Base-by-base conservation (phyloP, 1,140 invertebrate species). In the Neodiprion virginianus region DNA sequence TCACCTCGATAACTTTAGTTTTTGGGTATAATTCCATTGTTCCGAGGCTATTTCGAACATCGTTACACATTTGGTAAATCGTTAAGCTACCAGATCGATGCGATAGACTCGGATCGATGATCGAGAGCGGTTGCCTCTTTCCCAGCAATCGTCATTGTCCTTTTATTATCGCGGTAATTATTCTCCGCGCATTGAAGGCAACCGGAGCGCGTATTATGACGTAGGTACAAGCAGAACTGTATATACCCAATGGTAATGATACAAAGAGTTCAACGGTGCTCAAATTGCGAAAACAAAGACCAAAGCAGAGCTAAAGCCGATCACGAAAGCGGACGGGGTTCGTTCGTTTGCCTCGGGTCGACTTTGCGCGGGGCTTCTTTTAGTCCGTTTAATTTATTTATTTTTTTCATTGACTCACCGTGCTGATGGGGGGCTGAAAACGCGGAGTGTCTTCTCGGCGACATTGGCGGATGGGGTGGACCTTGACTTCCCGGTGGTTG, bases 401-500 rank as follows among this genome's bases (percentile, higher is more conserved):
- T 65, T 14, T 17, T 17, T 14, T 65, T 14, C 17, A 65, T 65
- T 21, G 67, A 85, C 84, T 87, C 74, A 89, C 88, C 88, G 76
- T 89, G 88, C 75, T 89, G 88, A 86, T 88, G 88, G 69, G 88
- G 88, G 40, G 88, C 84, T 68, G 86, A 87, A 77, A 89, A 89
- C 67, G 88, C 87, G 10, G 87, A 88, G 79, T 89, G 88, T 81
- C 88, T 84, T 73, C 88, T 77, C 14, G 88, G 87, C 68, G 88
- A 89, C 80, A 88, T 86, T 78, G 90, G 88, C 8, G 89, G 81
- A 77, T 90, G 90, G 74, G 90, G 90, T 61, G 53, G 53, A 75
- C 83, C 76, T 72, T 88, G 88, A 71, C 83, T 83, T 73, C 93
- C 93, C 1, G 94, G 94, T 47, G 95, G 95, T 87, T 95, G 92